A percentile compares a stretch with the other conserved stretches of the same genome.
Evolutionary conservation across 2,797 vertebrate genomes (phyloP).

Genomic region (Spea hammondii): DNA sequence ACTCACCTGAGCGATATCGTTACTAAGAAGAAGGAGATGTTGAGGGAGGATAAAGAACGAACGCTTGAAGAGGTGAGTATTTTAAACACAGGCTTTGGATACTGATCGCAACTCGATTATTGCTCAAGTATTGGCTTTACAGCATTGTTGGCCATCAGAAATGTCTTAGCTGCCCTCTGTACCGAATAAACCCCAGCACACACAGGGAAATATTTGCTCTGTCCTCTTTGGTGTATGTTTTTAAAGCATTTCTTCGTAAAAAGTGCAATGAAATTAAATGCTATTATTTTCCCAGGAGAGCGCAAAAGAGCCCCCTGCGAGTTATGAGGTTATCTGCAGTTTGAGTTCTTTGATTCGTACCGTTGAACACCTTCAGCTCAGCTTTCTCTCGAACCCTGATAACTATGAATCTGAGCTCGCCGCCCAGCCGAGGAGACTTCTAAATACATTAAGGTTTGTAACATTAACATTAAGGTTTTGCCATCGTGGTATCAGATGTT

Average conservation of each 20-base stretch:
- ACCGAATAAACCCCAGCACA: no score
- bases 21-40: constrained; percentile 76
- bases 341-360: constrained; percentile 87
- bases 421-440: constrained; percentile 85
- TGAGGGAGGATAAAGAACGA: constrained; percentile 71
- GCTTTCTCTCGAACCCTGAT: constrained; percentile 85
- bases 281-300: constrained; percentile 58
- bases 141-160: no score
- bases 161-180: no score
- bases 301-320: constrained; percentile 70
- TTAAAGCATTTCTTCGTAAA: no score
- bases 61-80: constrained; percentile 67
- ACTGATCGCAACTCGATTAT: no score
- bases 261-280: no score
- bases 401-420: constrained; percentile 86
- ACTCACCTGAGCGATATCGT: constrained; percentile 81
- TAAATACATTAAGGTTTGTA: constrained; percentile 86
- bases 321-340: constrained; percentile 85
- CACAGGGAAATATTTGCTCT: no score
- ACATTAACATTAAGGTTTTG: not conserved
- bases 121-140: no score
- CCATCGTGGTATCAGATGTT: not conserved
- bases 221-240: no score
- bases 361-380: constrained; percentile 90
- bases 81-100: not conserved